These are phyloP conservation scores for Aplochiton taeniatus DNA, from an alignment of 2,797 vertebrate genomes.

Conservation along the genomic window DNA sequence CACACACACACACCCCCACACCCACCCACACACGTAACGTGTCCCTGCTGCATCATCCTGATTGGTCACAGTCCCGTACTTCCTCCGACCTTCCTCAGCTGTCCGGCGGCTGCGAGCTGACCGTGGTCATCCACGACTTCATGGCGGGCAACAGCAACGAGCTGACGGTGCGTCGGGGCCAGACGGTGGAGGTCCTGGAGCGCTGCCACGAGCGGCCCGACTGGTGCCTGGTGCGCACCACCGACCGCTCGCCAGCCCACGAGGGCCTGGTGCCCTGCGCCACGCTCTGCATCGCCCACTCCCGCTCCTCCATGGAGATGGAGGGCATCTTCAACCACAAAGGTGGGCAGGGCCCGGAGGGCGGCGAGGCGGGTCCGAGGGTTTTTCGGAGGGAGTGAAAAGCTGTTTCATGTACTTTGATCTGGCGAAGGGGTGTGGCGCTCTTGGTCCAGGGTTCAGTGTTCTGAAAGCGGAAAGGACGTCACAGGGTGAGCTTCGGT, in stretches of 20 bases:
- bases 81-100: conserved; percentile 73
- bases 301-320: conserved; percentile 98
- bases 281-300: conserved; percentile 96
- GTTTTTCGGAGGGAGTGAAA: neutral
- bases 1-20: neutral
- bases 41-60: neutral
- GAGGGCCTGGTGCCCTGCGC: conserved; percentile 95
- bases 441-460: too few relatives aligned
- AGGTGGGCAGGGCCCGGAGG: conserved; percentile 85
- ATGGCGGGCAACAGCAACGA: conserved; percentile 95
- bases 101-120: conserved; percentile 96
- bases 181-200: conserved; percentile 97
- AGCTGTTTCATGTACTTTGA: too few relatives aligned
- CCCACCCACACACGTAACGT: neutral
- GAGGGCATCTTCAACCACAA: conserved; percentile 99
- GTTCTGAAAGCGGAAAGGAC: too few relatives aligned
- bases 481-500: too few relatives aligned
- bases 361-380: too few relatives aligned
- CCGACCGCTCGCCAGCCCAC: conserved; percentile 90
- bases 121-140: conserved; percentile 97
- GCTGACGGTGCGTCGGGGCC: conserved; percentile 91
- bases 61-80: neutral
- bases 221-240: conserved; percentile 97
- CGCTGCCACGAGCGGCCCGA: conserved; percentile 94
- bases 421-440: too few relatives aligned